Evolutionary conservation across 2,797 vertebrate genomes (phyloP).

Genomic region (Epinephelus coioides): DNA sequence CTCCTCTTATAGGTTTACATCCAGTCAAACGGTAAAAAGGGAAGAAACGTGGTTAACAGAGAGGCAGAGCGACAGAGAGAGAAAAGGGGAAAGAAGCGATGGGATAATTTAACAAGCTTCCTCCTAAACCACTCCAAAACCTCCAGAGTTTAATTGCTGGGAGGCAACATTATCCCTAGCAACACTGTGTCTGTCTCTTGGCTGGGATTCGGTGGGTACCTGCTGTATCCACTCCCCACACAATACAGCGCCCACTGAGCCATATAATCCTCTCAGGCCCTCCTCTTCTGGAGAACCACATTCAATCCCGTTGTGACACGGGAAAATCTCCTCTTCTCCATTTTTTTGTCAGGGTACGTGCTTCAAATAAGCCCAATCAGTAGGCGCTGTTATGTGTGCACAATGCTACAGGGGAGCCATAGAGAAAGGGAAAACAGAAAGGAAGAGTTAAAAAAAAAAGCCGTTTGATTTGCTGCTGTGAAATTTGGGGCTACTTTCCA

Average conservation of each 20-base stretch:
- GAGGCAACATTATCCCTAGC: conserved; percentile 78
- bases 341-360: conserved; percentile 65
- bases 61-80: conserved; percentile 23
- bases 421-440: conserved; percentile 29
- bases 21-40: conserved; percentile 22
- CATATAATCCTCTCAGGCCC: conserved; percentile 83
- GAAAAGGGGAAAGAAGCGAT: conserved; percentile 47
- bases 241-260: conserved; percentile 79
- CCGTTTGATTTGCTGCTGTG: conserved; percentile 69
- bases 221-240: conserved; percentile 80
- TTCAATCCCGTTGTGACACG: conserved; percentile 74
- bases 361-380: conserved; percentile 78
- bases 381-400: conserved; percentile 58
- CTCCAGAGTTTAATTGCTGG: conserved; percentile 81
- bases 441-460: conserved; percentile 71
- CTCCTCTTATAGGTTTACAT: conserved; percentile 51
- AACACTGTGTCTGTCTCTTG: conserved; percentile 74
- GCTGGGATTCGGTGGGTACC: conserved; percentile 74
- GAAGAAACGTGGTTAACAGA: conserved; percentile 29
- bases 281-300: conserved; percentile 76
- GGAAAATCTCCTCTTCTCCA: conserved; percentile 72
- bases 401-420: conserved; percentile 59
- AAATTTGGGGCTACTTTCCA: conserved; percentile 68
- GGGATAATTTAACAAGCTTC: conserved; percentile 78
- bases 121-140: conserved; percentile 77